These are phyloP conservation scores for Aplysia californica DNA, from an alignment of 1,140 invertebrate genomes.

Conservation along the genomic window DNA sequence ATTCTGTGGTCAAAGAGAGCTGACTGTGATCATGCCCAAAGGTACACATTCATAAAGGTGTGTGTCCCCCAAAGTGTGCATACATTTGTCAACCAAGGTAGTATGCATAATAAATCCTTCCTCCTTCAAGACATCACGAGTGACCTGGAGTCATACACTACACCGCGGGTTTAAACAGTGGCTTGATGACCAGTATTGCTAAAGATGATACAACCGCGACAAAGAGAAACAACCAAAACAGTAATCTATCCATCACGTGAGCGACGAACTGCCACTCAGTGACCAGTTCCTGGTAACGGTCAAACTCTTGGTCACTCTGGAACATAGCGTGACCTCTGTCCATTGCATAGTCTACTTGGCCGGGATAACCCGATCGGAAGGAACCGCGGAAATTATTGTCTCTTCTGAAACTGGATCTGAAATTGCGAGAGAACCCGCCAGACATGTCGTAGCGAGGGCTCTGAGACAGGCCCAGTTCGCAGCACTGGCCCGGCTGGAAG, in stretches of 20 bases:
- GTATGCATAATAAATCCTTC: too few species aligned
- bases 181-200: constrained; percentile 96
- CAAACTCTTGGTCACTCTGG: constrained; percentile 2
- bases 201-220: constrained; percentile 93
- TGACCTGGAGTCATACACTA: too few species aligned
- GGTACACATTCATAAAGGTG: too few species aligned
- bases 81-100: too few species aligned
- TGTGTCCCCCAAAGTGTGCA: too few species aligned
- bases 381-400: constrained; percentile 1
- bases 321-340: neutral
- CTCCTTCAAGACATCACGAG: too few species aligned
- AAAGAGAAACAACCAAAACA: constrained; percentile 97
- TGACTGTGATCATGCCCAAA: too few species aligned
- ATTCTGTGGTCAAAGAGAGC: too few species aligned
- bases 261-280: constrained; percentile 99
- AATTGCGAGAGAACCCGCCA: neutral
- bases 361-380: constrained; percentile 7
- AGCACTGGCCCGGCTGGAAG: neutral
- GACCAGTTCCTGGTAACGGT: constrained; percentile 28
- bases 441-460: constrained; percentile 1
- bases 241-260: constrained; percentile 98
- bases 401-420: constrained; percentile 8
- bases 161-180: constrained; percentile 69
- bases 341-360: constrained; percentile 7
- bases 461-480: neutral